Evolutionary conservation across 2,797 vertebrate genomes (phyloP).

Genomic region (Phrynocephalus vlangalii): DNA sequence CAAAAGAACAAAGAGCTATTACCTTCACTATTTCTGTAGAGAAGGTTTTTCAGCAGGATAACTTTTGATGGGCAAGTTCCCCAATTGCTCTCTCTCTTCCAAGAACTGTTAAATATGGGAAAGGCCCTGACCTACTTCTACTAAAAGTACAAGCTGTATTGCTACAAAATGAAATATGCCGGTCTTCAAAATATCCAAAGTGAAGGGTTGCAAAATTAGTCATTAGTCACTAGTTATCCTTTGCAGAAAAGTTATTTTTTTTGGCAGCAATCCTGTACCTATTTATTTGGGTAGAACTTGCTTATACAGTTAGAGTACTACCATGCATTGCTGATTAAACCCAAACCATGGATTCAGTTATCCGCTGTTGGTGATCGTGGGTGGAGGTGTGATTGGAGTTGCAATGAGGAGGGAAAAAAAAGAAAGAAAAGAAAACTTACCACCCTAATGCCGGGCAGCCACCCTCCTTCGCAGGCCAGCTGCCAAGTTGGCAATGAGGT

Average conservation of each 20-base stretch:
- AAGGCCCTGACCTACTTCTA: neutral
- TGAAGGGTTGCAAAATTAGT: neutral
- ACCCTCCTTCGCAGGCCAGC: no score
- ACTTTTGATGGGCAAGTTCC: neutral
- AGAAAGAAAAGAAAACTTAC: no score
- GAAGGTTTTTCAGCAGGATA: neutral
- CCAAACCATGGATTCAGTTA: no score
- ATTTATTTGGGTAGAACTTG: neutral
- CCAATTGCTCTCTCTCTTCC: neutral
- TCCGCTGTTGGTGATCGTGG: no score
- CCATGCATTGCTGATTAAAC: no score
- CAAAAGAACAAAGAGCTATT: no score
- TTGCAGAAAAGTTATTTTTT: neutral
- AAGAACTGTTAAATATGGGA: neutral
- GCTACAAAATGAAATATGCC: neutral
- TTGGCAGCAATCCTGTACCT: no score
- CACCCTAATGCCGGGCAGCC: no score
- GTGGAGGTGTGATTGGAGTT: no score
- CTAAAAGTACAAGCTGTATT: neutral
- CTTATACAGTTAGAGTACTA: neutral
- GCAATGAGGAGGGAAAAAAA: no score
- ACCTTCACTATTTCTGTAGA: neutral
- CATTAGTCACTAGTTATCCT: neutral
- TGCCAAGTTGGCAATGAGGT: no score
- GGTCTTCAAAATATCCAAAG: neutral